These are phyloP conservation scores for Augochlora pura DNA, from an alignment of 1,140 invertebrate genomes.

Conservation along the genomic window DNA sequence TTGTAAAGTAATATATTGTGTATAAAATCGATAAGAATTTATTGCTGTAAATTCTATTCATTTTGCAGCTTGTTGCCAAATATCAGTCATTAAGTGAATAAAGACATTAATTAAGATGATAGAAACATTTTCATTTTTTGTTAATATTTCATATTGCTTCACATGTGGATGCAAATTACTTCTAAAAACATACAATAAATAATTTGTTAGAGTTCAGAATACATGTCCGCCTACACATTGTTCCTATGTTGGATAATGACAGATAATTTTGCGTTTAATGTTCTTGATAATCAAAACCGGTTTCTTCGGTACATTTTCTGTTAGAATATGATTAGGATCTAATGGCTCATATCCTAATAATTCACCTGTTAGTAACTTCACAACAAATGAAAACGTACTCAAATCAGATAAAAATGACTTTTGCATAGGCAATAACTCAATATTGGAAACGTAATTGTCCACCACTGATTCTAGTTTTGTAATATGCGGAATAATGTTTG, in stretches of 20 bases:
- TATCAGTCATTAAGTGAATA: conserved; percentile 57
- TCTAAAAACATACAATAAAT: conserved; percentile 18
- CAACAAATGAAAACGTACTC: conserved; percentile 54
- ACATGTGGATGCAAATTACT: background rate
- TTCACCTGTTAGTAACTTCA: conserved; percentile 67
- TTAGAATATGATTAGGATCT: conserved; percentile 53
- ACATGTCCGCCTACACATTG: background rate
- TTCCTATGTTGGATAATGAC: conserved; percentile 21
- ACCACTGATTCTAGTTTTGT: conserved; percentile 57
- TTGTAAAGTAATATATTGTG: conserved; percentile 57
- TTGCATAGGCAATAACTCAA: conserved; percentile 50
- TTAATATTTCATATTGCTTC: conserved; percentile 14
- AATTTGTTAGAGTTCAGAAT: background rate
- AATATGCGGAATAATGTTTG: conserved; percentile 59
- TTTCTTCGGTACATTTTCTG: conserved; percentile 60
- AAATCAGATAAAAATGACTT: conserved; percentile 35
- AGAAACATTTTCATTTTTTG: conserved; percentile 41
- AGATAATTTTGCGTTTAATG: conserved; percentile 53
- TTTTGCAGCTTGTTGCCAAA: conserved; percentile 53
- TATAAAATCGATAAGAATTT: conserved; percentile 41
- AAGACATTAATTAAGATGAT: conserved; percentile 28
- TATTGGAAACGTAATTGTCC: conserved; percentile 53
- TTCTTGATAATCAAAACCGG: conserved; percentile 69
- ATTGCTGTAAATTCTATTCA: conserved; percentile 51
- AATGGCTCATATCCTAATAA: conserved; percentile 59